Evolutionary conservation across 2,888 invertebrate genomes (phyloP).

Genomic region (Podotricha telesiphe): DNA sequence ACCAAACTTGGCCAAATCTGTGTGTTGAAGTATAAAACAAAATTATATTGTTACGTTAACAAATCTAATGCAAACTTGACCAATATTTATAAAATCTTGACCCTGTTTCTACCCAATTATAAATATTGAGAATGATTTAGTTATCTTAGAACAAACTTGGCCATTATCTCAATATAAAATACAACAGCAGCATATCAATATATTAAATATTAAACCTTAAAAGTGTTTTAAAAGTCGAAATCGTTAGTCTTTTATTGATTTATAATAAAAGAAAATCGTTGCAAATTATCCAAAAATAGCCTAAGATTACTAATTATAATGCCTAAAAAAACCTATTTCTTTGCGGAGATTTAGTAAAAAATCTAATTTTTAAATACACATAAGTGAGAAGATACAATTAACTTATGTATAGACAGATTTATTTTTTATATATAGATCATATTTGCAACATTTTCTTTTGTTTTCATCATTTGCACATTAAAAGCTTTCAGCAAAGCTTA

Average conservation of each 20-base stretch:
- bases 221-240: neutral
- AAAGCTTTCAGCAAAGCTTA: constrained; percentile 21
- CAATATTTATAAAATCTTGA: neutral
- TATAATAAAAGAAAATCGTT: constrained; percentile 3
- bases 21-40: neutral
- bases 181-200: neutral
- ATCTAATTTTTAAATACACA: neutral
- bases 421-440: constrained; percentile 2
- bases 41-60: neutral
- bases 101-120: neutral
- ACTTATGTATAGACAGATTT: neutral
- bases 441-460: constrained; percentile 14
- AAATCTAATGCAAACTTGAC: neutral
- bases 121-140: neutral
- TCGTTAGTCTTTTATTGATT: neutral
- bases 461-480: neutral
- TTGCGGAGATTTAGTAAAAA: neutral
- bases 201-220: no score
- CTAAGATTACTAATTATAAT: neutral
- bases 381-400: neutral
- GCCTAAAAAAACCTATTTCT: neutral
- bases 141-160: neutral
- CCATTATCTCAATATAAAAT: neutral
- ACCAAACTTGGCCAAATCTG: neutral
- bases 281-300: neutral